Evolutionary conservation across 2,797 vertebrate genomes (phyloP), one percentile per base, ranked within the genome.

Genomic region (Cyprinodon diabolis): DNA sequence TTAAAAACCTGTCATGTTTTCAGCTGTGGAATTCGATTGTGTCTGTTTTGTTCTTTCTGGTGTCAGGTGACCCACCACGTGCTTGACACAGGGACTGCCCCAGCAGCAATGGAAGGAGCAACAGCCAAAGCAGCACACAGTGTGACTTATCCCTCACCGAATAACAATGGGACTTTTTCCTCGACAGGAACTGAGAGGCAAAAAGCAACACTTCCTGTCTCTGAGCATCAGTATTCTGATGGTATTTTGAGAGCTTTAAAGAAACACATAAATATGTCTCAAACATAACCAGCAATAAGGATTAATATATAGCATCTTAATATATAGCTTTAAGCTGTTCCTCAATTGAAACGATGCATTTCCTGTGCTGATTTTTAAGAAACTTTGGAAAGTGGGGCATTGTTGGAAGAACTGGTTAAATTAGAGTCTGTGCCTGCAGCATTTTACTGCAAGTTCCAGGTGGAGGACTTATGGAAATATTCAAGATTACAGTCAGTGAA

Each of bases 61-160:
- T 82, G 90, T 94, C 92, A 92, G 90, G 91, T 92, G 93, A 92
- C 91, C 86, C 81, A 84, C 82, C 78, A 71, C 75, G 56, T 83
- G 86, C 87, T 78, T 75, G 78, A 88, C 88, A 80, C 84, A 80
- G 77, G 51, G 47, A 74, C 85, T 84, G 84, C 74, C 84, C 85
- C 82, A 66, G 79, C 68, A 85, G 89, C 85, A 79, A 78, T 80
- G 69, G 82, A 86, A 76, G 83, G 78, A 80, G 77, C 86, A 83
- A 86, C 84, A 85, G 84, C 70, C 68, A 80, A 75, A 86, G 80
- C 79, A 84, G 79, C 79, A 68, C 84, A 85, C 83, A 87, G 89
- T 72, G 77, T 85, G 91, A 93, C 89, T 87, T 78, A 87, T 84
- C 83, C 88, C 79, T 83, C 77, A 45, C 81, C 51, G 87, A 90